Evolutionary conservation across 2,113 vertebrate species (phyloP).

Genomic region (Cryptotis parvus): DNA sequence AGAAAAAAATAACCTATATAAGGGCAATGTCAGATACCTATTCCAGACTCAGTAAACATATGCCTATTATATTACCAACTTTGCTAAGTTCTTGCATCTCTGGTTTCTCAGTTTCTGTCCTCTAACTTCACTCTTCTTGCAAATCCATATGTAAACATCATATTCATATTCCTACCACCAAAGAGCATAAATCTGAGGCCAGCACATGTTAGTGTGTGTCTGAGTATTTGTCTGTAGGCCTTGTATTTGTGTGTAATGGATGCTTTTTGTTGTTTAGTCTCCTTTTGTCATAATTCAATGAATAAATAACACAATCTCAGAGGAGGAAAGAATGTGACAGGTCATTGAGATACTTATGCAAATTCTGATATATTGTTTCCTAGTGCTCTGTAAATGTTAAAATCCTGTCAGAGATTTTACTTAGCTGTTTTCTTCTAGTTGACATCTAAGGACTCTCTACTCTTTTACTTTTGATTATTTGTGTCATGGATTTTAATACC

Average conservation of each 20-base stretch:
- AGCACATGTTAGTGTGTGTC: not conserved
- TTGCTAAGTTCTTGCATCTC: not conserved
- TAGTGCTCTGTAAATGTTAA: constrained; percentile 51
- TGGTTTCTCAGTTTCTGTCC: not conserved
- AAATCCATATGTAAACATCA: not conserved
- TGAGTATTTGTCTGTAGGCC: not conserved
- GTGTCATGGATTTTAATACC: constrained; percentile 58
- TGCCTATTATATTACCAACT: accelerated
- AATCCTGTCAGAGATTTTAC: constrained; percentile 53
- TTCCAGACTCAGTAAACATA: not conserved
- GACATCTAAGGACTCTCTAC: constrained; percentile 28
- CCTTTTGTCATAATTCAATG: not conserved
- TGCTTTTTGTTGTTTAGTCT: not conserved
- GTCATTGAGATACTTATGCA: constrained; percentile 18
- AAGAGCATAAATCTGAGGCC: not conserved
- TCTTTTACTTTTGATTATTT: constrained; percentile 64
- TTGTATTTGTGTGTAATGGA: not conserved
- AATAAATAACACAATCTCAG: not conserved
- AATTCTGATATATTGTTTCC: constrained; percentile 22
- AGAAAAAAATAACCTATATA: not conserved
- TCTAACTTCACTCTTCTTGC: not conserved
- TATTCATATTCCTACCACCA: not conserved
- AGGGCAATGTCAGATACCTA: not conserved
- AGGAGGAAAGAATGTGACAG: not conserved
- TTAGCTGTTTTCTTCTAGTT: constrained; percentile 44